Base-by-base conservation (phyloP, 2,113 vertebrate species). In the Lagenorhynchus albirostris region DNA sequence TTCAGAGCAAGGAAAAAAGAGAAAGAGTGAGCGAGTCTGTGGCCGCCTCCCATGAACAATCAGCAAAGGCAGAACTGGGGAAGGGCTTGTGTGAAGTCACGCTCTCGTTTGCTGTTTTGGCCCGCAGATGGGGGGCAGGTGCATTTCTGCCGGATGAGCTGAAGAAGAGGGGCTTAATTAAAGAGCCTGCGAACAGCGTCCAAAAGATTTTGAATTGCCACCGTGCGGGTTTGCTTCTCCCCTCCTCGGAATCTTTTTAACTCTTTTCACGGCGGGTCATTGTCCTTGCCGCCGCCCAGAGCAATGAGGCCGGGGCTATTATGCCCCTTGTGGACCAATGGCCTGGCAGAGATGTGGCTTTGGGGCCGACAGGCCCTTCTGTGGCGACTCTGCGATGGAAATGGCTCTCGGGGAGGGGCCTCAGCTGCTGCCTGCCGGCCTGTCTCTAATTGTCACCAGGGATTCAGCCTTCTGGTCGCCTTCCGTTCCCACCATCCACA, bases 111-210 rank as follows among this genome's bases (percentile, higher is more conserved):
- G 97, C 98, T 97, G 95, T 96, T 97, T 98, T 94, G 98, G 98
- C 97, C 97, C 98, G 99, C 99, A 99, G 99, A 99, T 99, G 99
- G 99, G 98, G 98, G 98, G 98, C 98, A 98, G 98, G 98, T 98
- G 97, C 96, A 83, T 95, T 98, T 98, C 98, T 98, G 97, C 97
- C 98, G 98, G 76, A 76, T 4, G 92, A 53, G 58, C 92, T 3
- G 50, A 77, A 53, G 94, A 87, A 86, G 41, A 36, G 71, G 33
- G 53, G 74, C 97, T 91, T 96, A 53, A 95, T 90, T 83, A 94
- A 87, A 96, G 84, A 79, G 58, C 9, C 1, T 9, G 50, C 74
- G 83, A 38, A 44, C 58, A 1, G 68, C 62, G 5, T 90, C 94
- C 87, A 80, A 89, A 89, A 55, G 77, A 26, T 12, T 68, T 36